Percentiles rank a stretch among this genome's conserved stretches.
These are phyloP conservation scores for Rhyacichthys aspro DNA, from an alignment of 2,797 vertebrate genomes.

Conservation along the genomic window DNA sequence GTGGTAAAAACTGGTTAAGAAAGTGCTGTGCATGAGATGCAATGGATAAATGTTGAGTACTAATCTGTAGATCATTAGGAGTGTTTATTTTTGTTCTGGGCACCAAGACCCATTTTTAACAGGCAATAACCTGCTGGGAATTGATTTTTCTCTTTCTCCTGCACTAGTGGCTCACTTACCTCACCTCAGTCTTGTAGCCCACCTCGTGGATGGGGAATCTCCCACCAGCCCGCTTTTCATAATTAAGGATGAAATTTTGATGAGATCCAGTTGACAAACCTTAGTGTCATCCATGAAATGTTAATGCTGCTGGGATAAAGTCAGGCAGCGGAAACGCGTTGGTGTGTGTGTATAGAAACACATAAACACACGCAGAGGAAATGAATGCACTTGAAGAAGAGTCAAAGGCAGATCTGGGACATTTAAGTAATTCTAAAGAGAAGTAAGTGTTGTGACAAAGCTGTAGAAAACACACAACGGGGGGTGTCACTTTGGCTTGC, in stretches of 20 bases:
- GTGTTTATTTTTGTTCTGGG: slow-evolving; percentile 33
- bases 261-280: slow-evolving; percentile 64
- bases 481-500: neutral
- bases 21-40: neutral
- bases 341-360: neutral
- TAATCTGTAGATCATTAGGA: slow-evolving; percentile 42
- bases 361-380: slow-evolving; percentile 2
- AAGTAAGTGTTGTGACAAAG: slow-evolving; percentile 35
- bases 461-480: slow-evolving; percentile 11
- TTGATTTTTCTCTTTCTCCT: slow-evolving; percentile 7
- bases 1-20: neutral
- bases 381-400: neutral
- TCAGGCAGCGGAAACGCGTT: slow-evolving; percentile 12
- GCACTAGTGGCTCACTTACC: neutral
- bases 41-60: slow-evolving; percentile 5
- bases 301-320: slow-evolving; percentile 58
- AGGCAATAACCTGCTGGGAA: slow-evolving; percentile 27
- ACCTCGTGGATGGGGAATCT: slow-evolving; percentile 20
- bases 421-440: too few species aligned
- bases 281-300: slow-evolving; percentile 55
- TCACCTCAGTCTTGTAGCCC: slow-evolving; percentile 13
- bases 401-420: slow-evolving; percentile 71
- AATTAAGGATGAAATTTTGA: slow-evolving; percentile 63
- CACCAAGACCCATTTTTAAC: slow-evolving; percentile 15
- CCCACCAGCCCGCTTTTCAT: slow-evolving; percentile 37